Evolutionary conservation across 1,140 invertebrate genomes (phyloP), one percentile per base, ranked within the genome.

Genomic region (Amyelois transitella): DNA sequence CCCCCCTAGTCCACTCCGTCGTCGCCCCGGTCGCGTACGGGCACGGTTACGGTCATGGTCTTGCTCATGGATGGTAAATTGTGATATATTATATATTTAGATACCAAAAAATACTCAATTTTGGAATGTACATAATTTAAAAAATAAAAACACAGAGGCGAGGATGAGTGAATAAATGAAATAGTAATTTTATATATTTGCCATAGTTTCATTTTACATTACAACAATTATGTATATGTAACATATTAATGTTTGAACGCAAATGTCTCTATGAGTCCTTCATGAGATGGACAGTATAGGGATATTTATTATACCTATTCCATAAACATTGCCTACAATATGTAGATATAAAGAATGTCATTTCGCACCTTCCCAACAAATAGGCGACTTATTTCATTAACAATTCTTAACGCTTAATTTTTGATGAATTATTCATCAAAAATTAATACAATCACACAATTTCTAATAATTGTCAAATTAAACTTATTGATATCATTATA

Each of bases 141-240:
- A 77, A 77, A 73, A 74, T 68, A 58, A 70, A 77, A 70, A 81
- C 72, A 77, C 59, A 69, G 69, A 79, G 75, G 84, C 79, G 81
- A 87, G 84, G 81, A 87, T 84, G 81, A 81, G 84, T 84, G 77
- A 87, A 85, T 85, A 87, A 85, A 87, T 79, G 81, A 75, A 77
- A 80, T 76, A 75, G 73, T 83, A 78, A 81, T 64, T 73, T 69
- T 72, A 51, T 43, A 50, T 12, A 45, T 45, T n/a, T 18, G 18
- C 10, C 12, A 45, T 38, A 18, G 10, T 48, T 48, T 48, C 45
- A 48, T 48, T 48, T 48, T 21, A 21, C 45, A 19, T 17, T n/a
- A n/a, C n/a, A n/a, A n/a, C n/a, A n/a, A n/a, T n/a, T n/a, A n/a
- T n/a, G n/a, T n/a, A n/a, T n/a, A n/a, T n/a, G n/a, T n/a, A n/a